phyloP scores from a whole-genome alignment of 2,888 invertebrate genomes.

The Platycheirus albimanus region DNA sequence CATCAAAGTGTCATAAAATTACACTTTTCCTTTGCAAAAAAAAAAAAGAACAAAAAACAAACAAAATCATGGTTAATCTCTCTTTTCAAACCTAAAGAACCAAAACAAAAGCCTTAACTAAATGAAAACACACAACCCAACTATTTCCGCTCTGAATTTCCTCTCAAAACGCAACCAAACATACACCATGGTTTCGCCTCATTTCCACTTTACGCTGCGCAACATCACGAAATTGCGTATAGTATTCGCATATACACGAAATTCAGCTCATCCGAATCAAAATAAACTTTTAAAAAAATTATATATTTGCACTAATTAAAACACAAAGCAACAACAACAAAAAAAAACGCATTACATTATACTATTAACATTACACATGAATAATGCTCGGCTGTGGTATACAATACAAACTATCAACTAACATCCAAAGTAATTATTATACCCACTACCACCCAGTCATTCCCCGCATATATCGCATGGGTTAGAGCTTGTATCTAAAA shows the following conservation, averaged over 20 bases:
- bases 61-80: slow-evolving; percentile 3
- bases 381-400: slow-evolving; percentile 16
- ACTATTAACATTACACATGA: slow-evolving; percentile 29
- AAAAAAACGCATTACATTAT: not conserved
- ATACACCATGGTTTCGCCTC: slow-evolving; percentile 27
- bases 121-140: slow-evolving; percentile 13
- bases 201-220: slow-evolving; percentile 45
- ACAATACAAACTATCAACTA: slow-evolving; percentile 8
- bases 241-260: slow-evolving; percentile 33
- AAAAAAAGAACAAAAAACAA: no score
- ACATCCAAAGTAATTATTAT: slow-evolving; percentile 23
- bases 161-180: slow-evolving; percentile 29
- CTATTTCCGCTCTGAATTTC: slow-evolving; percentile 59
- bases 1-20: slow-evolving; percentile 26
- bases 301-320: slow-evolving; percentile 63
- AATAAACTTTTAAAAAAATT: slow-evolving; percentile 50
- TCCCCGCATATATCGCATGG: slow-evolving; percentile 34
- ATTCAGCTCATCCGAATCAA: slow-evolving; percentile 37
- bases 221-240: slow-evolving; percentile 51
- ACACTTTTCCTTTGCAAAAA: not conserved
- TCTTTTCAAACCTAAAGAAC: slow-evolving; percentile 13
- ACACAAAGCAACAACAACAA: slow-evolving; percentile 22
- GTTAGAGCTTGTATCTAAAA: slow-evolving; percentile 39
- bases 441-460: slow-evolving; percentile 6
- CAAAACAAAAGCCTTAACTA: slow-evolving; percentile 28